Evolutionary conservation across 2,113 vertebrate genomes (phyloP).

Genomic region (Halichoeres trimaculatus): DNA sequence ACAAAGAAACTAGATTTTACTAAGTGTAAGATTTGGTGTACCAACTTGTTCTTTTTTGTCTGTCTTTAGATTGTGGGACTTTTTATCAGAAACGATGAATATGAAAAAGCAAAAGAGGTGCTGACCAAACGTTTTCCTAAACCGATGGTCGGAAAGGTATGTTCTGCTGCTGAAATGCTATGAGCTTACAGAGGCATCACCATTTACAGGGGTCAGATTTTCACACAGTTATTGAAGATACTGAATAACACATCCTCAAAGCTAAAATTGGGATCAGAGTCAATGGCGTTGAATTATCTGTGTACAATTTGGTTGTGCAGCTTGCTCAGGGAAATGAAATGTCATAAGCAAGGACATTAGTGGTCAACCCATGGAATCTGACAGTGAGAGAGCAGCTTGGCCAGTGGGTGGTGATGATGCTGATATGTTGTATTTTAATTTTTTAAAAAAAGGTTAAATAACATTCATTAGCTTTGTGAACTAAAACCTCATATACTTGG

Average conservation of each 20-base stretch:
- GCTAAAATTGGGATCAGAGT: neutral
- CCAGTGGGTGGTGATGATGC: too few relatives aligned
- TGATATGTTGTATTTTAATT: too few relatives aligned
- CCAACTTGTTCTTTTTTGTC: constrained; percentile 14
- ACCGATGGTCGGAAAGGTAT: constrained; percentile 84
- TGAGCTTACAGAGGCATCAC: neutral
- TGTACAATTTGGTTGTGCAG: neutral
- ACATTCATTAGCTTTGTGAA: too few relatives aligned
- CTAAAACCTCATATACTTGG: too few relatives aligned
- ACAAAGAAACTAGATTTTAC: neutral
- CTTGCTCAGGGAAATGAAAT: too few relatives aligned
- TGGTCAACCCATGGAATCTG: too few relatives aligned
- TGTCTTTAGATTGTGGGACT: constrained; percentile 85
- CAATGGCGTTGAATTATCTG: neutral
- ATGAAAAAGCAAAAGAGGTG: constrained; percentile 86
- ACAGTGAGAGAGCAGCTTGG: too few relatives aligned
- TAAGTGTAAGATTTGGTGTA: neutral
- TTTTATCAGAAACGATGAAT: constrained; percentile 87
- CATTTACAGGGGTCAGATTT: neutral
- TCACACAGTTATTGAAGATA: neutral
- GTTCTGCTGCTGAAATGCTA: constrained; percentile 5
- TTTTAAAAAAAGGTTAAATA: too few relatives aligned
- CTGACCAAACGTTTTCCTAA: constrained; percentile 84
- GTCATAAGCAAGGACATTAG: too few relatives aligned
- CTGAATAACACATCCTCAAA: neutral